Conservation (phyloP, 1,140 invertebrate species). For the Archivesica marissinica region DNA sequence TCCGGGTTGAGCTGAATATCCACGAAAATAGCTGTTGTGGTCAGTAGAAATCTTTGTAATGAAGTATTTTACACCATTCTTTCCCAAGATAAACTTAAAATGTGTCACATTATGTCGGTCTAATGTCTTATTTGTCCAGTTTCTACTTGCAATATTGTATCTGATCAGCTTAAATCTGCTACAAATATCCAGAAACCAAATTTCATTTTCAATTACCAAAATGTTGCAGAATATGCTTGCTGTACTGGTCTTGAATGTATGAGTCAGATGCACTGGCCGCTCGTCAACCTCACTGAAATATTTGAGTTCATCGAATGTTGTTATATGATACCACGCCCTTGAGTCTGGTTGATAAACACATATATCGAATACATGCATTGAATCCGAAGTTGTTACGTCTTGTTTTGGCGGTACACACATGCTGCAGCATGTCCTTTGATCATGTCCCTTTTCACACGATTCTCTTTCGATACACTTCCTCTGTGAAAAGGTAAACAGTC, state of each 20-base stretch:
- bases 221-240: not conserved
- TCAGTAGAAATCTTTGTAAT: not conserved
- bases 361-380: not conserved
- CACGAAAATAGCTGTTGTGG: not conserved
- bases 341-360: not conserved
- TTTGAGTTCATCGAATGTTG: not conserved
- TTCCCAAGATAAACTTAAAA: not conserved
- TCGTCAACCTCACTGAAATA: not conserved
- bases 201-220: not conserved
- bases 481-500: not conserved
- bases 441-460: not conserved
- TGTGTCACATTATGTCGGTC: not conserved
- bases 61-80: not conserved
- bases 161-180: not conserved
- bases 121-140: not conserved
- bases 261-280: not conserved
- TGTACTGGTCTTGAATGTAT: not conserved
- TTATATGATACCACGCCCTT: not conserved
- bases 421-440: not conserved
- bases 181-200: not conserved
- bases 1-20: not conserved
- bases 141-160: not conserved
- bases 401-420: not conserved
- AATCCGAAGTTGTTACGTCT: not conserved
- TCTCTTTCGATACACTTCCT: not conserved